Percentiles rank a stretch among this genome's conserved stretches.
phyloP scores from a whole-genome alignment of 2,797 vertebrate genomes.

The Neopelma chrysocephalum region DNA sequence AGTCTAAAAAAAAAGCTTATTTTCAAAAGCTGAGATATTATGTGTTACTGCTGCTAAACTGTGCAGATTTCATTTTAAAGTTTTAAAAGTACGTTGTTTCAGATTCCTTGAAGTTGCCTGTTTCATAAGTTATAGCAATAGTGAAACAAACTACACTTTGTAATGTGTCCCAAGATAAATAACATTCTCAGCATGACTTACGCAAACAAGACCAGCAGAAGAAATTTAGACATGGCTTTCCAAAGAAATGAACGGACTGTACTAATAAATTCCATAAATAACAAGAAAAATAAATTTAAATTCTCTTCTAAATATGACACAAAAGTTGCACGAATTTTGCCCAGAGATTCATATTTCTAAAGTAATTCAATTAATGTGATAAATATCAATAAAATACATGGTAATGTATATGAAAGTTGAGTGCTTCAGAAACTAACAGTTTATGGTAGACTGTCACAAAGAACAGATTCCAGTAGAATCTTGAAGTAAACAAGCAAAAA shows the following conservation, averaged over 20 bases:
- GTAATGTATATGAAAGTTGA: background rate
- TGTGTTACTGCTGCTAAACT: background rate
- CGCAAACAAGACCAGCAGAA: background rate
- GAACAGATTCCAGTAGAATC: background rate
- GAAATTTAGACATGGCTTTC: background rate
- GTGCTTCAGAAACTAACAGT: background rate
- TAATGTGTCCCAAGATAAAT: background rate
- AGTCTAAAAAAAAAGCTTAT: background rate
- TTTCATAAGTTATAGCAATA: background rate
- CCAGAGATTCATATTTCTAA: background rate
- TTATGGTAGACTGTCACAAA: background rate
- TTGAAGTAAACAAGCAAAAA: background rate
- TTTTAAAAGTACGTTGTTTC: background rate
- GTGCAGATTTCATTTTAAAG: background rate
- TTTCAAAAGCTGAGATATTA: background rate
- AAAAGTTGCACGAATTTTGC: background rate
- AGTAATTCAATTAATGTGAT: background rate
- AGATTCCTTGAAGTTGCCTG: background rate
- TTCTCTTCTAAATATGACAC: background rate
- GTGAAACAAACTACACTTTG: background rate
- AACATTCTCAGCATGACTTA: background rate
- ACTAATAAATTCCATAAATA: background rate
- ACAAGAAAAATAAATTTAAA: background rate
- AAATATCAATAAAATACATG: background rate
- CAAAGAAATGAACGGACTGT: background rate